phyloP scores from a whole-genome alignment of 2,888 invertebrate species.

The Junonia oenone region DNA sequence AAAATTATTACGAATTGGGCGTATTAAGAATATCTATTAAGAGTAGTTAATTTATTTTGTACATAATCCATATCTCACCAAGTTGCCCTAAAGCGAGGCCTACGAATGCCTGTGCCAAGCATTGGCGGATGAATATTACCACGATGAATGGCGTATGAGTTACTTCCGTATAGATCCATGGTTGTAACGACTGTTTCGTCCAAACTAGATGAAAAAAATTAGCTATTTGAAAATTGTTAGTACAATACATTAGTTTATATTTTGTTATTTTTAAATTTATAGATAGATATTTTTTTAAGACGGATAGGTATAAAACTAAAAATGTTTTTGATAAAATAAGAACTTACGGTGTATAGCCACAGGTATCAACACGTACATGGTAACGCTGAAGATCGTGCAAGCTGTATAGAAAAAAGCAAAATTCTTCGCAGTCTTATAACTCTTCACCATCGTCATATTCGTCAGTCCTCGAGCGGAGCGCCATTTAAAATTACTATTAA shows the following conservation, averaged over 20 bases:
- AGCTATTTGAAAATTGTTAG: too few species aligned
- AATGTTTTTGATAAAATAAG: too few species aligned
- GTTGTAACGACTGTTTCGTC: slow-evolving; percentile 50
- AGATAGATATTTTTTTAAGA: too few species aligned
- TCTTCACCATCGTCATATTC: slow-evolving; percentile 60
- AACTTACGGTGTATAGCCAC: slow-evolving; percentile 58
- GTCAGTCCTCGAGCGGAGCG: slow-evolving; percentile 61
- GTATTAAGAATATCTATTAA: too few species aligned
- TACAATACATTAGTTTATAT: too few species aligned
- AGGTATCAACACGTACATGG: slow-evolving; percentile 55
- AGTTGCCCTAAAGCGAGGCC: slow-evolving; percentile 63
- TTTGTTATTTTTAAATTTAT: too few species aligned
- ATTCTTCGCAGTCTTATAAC: slow-evolving; percentile 49
- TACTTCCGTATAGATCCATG: slow-evolving; percentile 55
- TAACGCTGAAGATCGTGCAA: slow-evolving; percentile 59
- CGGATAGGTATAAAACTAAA: too few species aligned
- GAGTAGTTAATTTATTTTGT: too few species aligned
- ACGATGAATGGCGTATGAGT: slow-evolving; percentile 37
- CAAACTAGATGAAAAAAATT: slow-evolving; percentile 47
- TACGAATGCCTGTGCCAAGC: slow-evolving; percentile 53
- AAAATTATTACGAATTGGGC: too few species aligned
- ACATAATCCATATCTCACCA: too few species aligned
- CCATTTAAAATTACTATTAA: slow-evolving; percentile 56
- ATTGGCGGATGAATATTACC: slow-evolving; percentile 47
- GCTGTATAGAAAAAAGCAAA: slow-evolving; percentile 60